Evolutionary conservation across 2,113 vertebrate species (phyloP).

Genomic region (Odontesthes bonariensis): DNA sequence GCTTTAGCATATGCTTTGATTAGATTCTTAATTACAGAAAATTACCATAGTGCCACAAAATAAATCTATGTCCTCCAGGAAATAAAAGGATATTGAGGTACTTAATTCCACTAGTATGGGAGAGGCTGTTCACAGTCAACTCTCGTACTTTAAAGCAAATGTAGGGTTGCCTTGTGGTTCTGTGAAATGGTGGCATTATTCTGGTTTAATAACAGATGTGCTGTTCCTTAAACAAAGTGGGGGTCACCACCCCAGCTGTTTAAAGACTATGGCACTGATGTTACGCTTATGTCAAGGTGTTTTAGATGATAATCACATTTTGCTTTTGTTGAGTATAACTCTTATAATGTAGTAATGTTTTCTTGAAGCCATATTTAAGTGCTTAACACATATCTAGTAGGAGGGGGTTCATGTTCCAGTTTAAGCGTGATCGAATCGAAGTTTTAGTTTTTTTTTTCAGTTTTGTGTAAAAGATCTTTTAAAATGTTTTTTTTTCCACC

Average conservation of each 20-base stretch:
- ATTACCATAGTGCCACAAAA: slow-evolving; percentile 68
- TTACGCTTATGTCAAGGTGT: slow-evolving; percentile 1
- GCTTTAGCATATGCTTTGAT: slow-evolving; percentile 80
- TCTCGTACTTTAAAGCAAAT: not conserved
- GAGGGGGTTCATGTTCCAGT: not conserved
- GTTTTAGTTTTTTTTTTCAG: too few species aligned
- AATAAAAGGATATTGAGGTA: slow-evolving; percentile 55
- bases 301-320: slow-evolving; percentile 7
- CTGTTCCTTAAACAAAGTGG: not conserved
- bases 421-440: not conserved
- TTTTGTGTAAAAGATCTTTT: too few species aligned
- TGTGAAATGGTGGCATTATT: slow-evolving; percentile 14
- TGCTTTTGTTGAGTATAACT: slow-evolving; percentile 9
- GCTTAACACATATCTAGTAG: not conserved
- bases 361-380: not conserved
- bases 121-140: slow-evolving; percentile 13
- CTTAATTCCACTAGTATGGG: slow-evolving; percentile 41
- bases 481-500: too few species aligned
- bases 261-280: not conserved
- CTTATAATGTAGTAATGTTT: not conserved
- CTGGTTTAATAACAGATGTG: slow-evolving; percentile 5
- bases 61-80: slow-evolving; percentile 57
- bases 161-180: not conserved
- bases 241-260: not conserved
- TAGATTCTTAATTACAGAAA: slow-evolving; percentile 83